Evolutionary conservation across 2,113 vertebrate genomes (phyloP).

Genomic region (Caranx ignobilis): DNA sequence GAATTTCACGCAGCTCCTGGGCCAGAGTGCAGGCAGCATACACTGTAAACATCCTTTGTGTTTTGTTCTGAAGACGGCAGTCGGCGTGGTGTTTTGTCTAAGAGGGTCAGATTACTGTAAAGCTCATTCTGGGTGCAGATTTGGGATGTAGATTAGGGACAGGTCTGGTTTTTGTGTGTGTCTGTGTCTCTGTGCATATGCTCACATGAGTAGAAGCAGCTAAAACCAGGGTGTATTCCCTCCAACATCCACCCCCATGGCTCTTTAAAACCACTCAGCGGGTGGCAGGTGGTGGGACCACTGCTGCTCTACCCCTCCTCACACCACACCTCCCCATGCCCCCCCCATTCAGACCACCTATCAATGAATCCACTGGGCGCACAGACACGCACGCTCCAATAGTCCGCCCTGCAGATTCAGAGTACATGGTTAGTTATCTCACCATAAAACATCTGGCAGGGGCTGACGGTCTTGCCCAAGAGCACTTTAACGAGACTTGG

Average conservation of each 20-base stretch:
- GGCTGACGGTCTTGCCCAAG: slow-evolving; percentile 3
- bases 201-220: slow-evolving; percentile 37
- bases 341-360: slow-evolving; percentile 9
- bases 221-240: slow-evolving; percentile 29
- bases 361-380: slow-evolving; percentile 13
- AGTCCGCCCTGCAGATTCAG: background rate
- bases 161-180: slow-evolving; percentile 40
- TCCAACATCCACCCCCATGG: slow-evolving; percentile 16
- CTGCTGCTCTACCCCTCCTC: slow-evolving; percentile 35
- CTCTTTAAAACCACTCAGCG: slow-evolving; percentile 40
- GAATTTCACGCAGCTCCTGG: slow-evolving; percentile 26
- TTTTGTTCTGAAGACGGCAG: slow-evolving; percentile 28
- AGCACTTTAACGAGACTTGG: slow-evolving; percentile 9
- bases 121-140: slow-evolving; percentile 70
- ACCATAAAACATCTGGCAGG: background rate
- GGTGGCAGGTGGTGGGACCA: slow-evolving; percentile 68
- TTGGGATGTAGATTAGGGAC: slow-evolving; percentile 71
- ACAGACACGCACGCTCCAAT: background rate
- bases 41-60: slow-evolving; percentile 56
- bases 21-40: background rate
- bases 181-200: slow-evolving; percentile 26
- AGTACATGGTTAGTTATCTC: background rate
- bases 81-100: slow-evolving; percentile 68
- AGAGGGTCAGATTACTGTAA: slow-evolving; percentile 68
- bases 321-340: slow-evolving; percentile 46